A percentile compares a stretch with the other conserved stretches of the same genome.
Evolutionary conservation across 2,113 vertebrate genomes (phyloP).

Genomic region (Indicator indicator): DNA sequence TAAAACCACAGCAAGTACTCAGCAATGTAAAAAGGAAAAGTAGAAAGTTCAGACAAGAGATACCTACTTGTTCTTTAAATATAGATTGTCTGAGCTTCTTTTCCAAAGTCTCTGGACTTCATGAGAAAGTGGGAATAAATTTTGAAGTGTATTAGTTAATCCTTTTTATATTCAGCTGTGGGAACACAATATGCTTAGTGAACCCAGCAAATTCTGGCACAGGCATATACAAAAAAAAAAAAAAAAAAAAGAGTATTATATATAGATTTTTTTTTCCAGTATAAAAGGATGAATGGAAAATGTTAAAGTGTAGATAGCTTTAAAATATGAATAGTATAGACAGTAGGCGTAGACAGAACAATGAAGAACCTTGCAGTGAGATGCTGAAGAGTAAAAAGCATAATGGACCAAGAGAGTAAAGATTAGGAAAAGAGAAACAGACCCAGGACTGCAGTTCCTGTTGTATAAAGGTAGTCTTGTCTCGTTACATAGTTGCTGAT

Average conservation of each 20-base stretch:
- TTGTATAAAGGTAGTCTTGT: neutral
- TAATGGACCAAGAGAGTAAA: neutral
- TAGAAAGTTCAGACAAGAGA: neutral
- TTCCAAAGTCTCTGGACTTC: neutral
- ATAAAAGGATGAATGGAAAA: neutral
- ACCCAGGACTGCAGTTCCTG: neutral
- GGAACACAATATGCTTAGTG: neutral
- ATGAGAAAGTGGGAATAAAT: neutral
- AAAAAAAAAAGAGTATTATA: too few species aligned
- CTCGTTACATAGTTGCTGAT: accelerated
- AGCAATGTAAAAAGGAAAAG: neutral
- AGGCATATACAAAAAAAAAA: neutral
- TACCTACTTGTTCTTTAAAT: neutral
- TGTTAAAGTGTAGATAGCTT: neutral
- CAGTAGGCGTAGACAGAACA: neutral
- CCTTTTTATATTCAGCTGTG: neutral
- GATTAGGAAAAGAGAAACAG: neutral
- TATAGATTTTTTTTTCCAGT: neutral
- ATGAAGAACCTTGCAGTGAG: neutral
- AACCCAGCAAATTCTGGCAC: neutral
- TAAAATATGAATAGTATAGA: neutral
- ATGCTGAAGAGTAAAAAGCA: neutral
- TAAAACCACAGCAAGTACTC: neutral
- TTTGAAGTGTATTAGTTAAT: neutral
- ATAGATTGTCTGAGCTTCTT: neutral